Conservation (phyloP, 2,113 vertebrate genomes). For the pig (Sus scrofa) region DNA sequence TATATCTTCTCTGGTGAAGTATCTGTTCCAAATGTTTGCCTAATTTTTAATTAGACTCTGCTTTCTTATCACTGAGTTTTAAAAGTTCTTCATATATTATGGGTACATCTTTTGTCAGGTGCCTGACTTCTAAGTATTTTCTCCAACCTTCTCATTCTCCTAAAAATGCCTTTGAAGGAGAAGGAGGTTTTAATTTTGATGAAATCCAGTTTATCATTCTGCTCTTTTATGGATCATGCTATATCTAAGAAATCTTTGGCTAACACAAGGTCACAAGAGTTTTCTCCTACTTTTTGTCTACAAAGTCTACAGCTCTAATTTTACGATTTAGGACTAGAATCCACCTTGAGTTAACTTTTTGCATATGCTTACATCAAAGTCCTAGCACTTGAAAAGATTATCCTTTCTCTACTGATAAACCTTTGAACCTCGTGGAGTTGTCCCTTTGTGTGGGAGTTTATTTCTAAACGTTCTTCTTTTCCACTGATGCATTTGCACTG, state of each 20-base stretch:
- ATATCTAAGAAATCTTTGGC: not conserved
- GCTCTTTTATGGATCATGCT: not conserved
- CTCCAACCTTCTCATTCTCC: not conserved
- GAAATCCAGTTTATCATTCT: not conserved
- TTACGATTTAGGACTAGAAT: not conserved
- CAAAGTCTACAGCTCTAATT: not conserved
- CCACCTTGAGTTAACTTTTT: not conserved
- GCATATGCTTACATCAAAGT: not conserved
- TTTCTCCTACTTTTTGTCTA: not conserved
- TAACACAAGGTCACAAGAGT: not conserved
- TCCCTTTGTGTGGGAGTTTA: fast-evolving
- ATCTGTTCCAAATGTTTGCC: not conserved
- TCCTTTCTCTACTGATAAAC: not conserved
- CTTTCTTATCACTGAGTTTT: not conserved
- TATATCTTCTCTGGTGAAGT: not conserved
- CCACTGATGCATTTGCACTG: not conserved
- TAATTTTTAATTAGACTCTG: not conserved
- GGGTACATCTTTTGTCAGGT: not conserved
- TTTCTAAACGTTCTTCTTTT: not conserved
- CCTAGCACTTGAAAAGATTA: not conserved
- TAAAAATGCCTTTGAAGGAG: not conserved
- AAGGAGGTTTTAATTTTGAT: not conserved
- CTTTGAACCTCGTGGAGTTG: not conserved
- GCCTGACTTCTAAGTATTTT: not conserved
- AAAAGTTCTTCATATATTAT: not conserved